Base-by-base conservation (phyloP, 2,888 invertebrate species). In the Mythimna impura region DNA sequence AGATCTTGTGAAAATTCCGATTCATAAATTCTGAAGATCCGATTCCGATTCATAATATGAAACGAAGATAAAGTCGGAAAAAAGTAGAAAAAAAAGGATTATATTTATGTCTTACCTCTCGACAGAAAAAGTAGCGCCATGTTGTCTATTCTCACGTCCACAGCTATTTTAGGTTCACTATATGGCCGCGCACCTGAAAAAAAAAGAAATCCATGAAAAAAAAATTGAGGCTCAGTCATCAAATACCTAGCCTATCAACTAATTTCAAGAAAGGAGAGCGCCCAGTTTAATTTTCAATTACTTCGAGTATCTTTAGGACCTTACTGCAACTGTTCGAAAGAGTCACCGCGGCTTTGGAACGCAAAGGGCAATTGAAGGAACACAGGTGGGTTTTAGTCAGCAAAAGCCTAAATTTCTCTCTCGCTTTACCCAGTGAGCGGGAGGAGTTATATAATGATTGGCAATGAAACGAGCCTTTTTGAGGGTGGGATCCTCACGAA, bases 141-240 rank as follows among this genome's bases (percentile, higher is more conserved):
- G 79, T 83, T 88, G 85, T 72, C 74, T 79, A 81, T 88, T 89
- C 86, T 85, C 90, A 90, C 91, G 86, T 87, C 82, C 69, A 81
- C 87, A 74, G 88, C 90, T 89, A 93, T 91, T 86, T 86, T 91
- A 76, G 77, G 73, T 84, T 76, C 82, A 81, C 80, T 76, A 66
- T 76, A 66, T 79, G 90, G 91, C 92, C 86, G 89, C 93, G 93
- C 93, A 93, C 93, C 94, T 94, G 90, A 55, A 74, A 76, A 82
- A 78, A 77, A 82, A 2, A 7, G 2, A 47, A 36, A 7, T 17
- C 14, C 17, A 17, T 3, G 7, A 17, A 47, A 47, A 47, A 47
- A 47, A 47, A 17, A 17, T n/a, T 20, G 2, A 20, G 2, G 14
- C 3, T 17, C 8, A 1, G 57, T 7, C 17, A 6, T 20, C 30